Evolutionary conservation across 2,888 invertebrate species (phyloP).

Genomic region (Meteorus cinctellus): DNA sequence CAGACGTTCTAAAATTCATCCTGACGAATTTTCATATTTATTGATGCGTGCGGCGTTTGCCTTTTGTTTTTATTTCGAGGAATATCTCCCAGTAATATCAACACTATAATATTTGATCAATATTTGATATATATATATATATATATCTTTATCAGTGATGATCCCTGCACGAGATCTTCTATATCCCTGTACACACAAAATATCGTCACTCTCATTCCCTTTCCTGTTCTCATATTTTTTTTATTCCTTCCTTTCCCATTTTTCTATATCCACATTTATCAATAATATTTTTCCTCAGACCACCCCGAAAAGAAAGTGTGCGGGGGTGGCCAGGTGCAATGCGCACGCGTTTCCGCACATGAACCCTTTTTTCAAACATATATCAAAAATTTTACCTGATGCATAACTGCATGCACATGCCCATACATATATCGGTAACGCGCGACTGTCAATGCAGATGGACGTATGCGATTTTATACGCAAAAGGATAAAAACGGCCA

Average conservation of each 20-base stretch:
- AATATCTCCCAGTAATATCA: background rate
- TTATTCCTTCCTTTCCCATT: background rate
- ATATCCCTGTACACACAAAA: constrained; percentile 52
- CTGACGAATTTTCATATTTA: too few relatives aligned
- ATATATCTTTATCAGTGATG: constrained; percentile 40
- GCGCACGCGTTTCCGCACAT: constrained; percentile 48
- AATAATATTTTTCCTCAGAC: constrained; percentile 12
- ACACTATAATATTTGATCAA: background rate
- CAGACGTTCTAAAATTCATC: too few relatives aligned
- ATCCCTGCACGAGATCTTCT: constrained; percentile 40
- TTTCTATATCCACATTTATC: background rate
- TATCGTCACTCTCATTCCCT: constrained; percentile 37
- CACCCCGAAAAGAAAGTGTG: constrained; percentile 37
- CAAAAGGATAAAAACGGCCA: constrained; percentile 2
- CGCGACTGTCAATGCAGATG: constrained; percentile 41
- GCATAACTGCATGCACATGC: constrained; percentile 32
- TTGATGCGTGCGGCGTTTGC: background rate
- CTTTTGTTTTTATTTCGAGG: background rate
- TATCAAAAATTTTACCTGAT: constrained; percentile 43
- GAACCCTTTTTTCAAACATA: constrained; percentile 55
- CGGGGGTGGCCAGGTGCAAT: constrained; percentile 43
- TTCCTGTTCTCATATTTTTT: constrained; percentile 28
- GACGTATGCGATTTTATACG: constrained; percentile 40
- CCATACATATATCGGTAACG: constrained; percentile 25
- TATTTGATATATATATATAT: background rate